Evolutionary conservation across 2,113 vertebrate species (phyloP).

Genomic region (Thomomys bottae): DNA sequence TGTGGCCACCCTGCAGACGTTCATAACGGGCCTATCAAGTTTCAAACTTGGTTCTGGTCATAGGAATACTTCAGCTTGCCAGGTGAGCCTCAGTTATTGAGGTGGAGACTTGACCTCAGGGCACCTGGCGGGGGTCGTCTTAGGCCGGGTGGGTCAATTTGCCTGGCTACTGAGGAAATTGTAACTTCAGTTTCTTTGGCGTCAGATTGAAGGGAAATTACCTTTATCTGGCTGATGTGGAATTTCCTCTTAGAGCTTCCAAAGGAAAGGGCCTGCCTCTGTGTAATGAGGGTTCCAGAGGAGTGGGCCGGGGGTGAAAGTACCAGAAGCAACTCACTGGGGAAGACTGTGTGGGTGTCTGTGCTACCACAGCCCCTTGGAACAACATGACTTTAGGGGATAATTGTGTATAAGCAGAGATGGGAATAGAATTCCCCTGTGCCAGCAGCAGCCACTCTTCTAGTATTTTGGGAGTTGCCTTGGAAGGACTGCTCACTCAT

Average conservation of each 20-base stretch:
- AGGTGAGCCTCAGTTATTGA: not conserved
- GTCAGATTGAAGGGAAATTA: not conserved
- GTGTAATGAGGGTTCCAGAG: not conserved
- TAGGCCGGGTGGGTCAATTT: not conserved
- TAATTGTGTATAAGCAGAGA: conserved; percentile 26
- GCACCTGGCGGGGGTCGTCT: no score
- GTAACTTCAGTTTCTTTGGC: not conserved
- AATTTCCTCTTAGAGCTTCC: conserved; percentile 55
- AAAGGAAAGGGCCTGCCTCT: conserved; percentile 13
- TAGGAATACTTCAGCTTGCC: not conserved
- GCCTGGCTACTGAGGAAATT: not conserved
- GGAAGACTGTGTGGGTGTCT: not conserved
- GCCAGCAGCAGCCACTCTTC: conserved; percentile 29
- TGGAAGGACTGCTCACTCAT: not conserved
- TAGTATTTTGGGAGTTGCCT: conserved; percentile 13
- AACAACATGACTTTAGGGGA: not conserved
- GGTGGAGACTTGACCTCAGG: not conserved
- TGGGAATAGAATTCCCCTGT: conserved; percentile 41
- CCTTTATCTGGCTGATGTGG: conserved; percentile 56
- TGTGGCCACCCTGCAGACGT: not conserved
- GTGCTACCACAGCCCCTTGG: not conserved
- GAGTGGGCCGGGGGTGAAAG: not conserved
- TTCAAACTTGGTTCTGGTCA: not conserved
- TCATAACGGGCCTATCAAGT: not conserved
- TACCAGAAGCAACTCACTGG: not conserved